These are phyloP conservation scores for Rhorus exstirpatorius DNA, from an alignment of 2,888 invertebrate genomes.

Conservation along the genomic window DNA sequence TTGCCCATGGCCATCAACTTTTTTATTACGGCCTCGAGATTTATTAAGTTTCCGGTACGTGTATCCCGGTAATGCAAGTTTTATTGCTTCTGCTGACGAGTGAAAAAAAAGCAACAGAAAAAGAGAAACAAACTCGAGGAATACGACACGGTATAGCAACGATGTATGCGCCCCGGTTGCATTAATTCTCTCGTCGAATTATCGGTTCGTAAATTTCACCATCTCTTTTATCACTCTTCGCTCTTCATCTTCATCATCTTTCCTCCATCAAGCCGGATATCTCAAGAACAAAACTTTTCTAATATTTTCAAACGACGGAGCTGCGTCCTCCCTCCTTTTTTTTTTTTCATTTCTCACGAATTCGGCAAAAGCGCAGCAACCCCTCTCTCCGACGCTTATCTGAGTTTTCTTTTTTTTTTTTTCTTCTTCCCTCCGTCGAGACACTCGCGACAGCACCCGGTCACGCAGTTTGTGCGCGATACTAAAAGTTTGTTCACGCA, in stretches of 20 bases:
- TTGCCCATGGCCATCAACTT: constrained; percentile 65
- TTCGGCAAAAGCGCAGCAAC: constrained; percentile 10
- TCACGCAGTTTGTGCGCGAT: constrained; percentile 53
- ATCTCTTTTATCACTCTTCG: neutral
- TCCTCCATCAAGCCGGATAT: constrained; percentile 58
- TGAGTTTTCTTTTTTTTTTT: constrained; percentile 24
- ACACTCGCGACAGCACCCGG: constrained; percentile 57
- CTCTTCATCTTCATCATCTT: constrained; percentile 19
- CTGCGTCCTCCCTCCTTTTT: constrained; percentile 20
- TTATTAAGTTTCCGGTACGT: constrained; percentile 71
- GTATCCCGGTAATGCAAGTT: constrained; percentile 61
- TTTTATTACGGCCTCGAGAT: constrained; percentile 69
- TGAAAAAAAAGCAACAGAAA: constrained; percentile 31
- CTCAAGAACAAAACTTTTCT: constrained; percentile 73
- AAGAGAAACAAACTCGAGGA: constrained; percentile 7
- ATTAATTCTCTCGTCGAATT: constrained; percentile 69
- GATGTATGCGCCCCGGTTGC: no score
- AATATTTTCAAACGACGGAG: constrained; percentile 74
- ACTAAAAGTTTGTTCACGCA: constrained; percentile 37
- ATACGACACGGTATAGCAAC: no score
- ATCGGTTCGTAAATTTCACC: constrained; percentile 67
- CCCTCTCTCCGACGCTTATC: constrained; percentile 27
- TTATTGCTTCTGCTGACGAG: constrained; percentile 66
- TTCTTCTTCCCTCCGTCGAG: constrained; percentile 14
- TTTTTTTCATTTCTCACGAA: neutral